phyloP scores from a whole-genome alignment of 2,797 vertebrate genomes.

The Dicrostonyx torquatus region DNA sequence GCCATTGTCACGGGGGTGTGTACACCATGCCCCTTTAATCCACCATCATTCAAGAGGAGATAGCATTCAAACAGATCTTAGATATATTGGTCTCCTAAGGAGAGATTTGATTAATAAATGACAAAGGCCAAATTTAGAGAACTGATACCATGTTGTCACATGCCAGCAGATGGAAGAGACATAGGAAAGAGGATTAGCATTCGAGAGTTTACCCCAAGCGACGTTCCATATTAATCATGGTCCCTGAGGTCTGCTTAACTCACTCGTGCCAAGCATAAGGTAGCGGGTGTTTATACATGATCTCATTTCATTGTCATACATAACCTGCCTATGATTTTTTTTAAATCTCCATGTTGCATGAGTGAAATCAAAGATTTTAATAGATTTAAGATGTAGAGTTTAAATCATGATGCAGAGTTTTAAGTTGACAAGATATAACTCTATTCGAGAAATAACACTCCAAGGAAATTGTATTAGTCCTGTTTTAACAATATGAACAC shows the following conservation, averaged over 20 bases:
- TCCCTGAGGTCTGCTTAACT: not conserved
- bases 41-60: not conserved
- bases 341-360: not conserved
- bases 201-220: not conserved
- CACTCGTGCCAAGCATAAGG: not conserved
- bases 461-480: not conserved
- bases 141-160: not conserved
- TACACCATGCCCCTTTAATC: not conserved
- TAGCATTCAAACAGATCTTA: not conserved
- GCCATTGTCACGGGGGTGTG: not conserved
- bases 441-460: not conserved
- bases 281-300: not conserved
- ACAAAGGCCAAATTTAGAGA: not conserved
- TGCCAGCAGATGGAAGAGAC: not conserved
- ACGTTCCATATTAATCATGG: not conserved
- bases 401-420: not conserved
- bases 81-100: not conserved
- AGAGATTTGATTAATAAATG: not conserved
- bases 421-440: not conserved
- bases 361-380: not conserved
- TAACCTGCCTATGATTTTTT: not conserved
- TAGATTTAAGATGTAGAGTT: not conserved
- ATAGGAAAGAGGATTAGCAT: not conserved
- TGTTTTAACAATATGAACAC: constrained; percentile 2
- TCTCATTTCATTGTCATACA: not conserved